These are phyloP conservation scores for Linyphia triangularis DNA, from an alignment of 2,888 invertebrate species.

Conservation along the genomic window DNA sequence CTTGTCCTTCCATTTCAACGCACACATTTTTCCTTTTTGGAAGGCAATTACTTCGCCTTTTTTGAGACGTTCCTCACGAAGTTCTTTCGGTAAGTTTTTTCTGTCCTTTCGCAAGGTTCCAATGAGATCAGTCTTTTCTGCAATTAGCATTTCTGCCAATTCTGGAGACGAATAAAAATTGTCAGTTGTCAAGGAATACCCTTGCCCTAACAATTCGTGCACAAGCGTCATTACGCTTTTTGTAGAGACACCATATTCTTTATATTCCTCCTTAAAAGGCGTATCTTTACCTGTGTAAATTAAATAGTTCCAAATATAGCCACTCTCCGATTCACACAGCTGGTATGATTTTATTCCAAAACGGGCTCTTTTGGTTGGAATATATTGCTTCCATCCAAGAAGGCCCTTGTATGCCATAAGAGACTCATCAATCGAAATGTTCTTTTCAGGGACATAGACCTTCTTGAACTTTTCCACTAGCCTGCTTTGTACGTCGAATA, in stretches of 20 bases:
- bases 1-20: slow-evolving; percentile 46
- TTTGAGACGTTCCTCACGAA: not conserved
- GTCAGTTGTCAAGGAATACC: slow-evolving; percentile 61
- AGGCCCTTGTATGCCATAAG: slow-evolving; percentile 73
- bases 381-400: slow-evolving; percentile 73
- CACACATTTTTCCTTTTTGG: slow-evolving; percentile 42
- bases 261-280: not conserved
- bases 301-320: slow-evolving; percentile 61
- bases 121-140: not conserved
- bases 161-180: slow-evolving; percentile 58
- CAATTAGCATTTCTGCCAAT: slow-evolving; percentile 33
- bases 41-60: slow-evolving; percentile 51
- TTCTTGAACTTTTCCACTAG: too few relatives aligned
- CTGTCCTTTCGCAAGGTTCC: not conserved
- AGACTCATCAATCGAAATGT: slow-evolving; percentile 74
- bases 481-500: not conserved
- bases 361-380: slow-evolving; percentile 73
- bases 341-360: slow-evolving; percentile 75
- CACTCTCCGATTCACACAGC: slow-evolving; percentile 64
- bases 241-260: not conserved
- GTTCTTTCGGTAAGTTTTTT: not conserved
- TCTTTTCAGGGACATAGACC: slow-evolving; percentile 44
- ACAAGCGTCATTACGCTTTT: slow-evolving; percentile 39
- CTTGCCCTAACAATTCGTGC: slow-evolving; percentile 43
- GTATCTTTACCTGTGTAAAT: slow-evolving; percentile 48